phyloP scores from a whole-genome alignment of 2,113 vertebrate species.

The Sturnus vulgaris region DNA sequence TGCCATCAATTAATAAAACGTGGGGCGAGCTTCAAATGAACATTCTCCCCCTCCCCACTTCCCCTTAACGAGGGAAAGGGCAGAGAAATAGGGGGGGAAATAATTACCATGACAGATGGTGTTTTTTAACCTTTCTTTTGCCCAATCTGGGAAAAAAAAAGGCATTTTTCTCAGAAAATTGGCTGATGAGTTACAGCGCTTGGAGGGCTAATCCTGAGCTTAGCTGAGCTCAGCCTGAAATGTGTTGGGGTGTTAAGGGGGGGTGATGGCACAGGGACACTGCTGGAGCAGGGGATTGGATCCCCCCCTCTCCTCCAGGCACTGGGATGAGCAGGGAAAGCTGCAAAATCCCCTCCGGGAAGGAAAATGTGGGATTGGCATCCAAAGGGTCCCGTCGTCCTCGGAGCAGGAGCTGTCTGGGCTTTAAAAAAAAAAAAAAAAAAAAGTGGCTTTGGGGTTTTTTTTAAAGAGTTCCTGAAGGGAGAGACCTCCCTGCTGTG shows the following conservation, averaged over 20 bases:
- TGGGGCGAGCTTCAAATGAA: not conserved
- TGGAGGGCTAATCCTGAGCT: not conserved
- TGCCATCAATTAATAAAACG: conserved; percentile 58
- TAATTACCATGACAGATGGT: conserved; percentile 19
- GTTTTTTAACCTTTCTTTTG: conserved; percentile 49
- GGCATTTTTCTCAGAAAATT: not conserved
- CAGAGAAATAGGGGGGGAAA: not conserved
- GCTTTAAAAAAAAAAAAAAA: not conserved
- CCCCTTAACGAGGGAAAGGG: not conserved
- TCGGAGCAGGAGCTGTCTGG: not conserved
- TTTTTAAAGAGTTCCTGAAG: not conserved
- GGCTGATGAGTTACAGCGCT: not conserved
- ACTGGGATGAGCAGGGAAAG: not conserved
- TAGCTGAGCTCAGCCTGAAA: not conserved
- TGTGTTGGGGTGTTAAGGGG: rapidly evolving
- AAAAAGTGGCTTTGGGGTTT: not conserved
- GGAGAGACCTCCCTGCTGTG: not conserved
- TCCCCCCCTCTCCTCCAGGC: not conserved
- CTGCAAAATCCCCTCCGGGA: not conserved
- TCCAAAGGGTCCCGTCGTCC: not conserved
- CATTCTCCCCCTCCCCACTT: not conserved
- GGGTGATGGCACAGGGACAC: not conserved
- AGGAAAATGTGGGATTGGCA: not conserved
- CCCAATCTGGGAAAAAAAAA: not conserved
- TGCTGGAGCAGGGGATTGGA: rapidly evolving